A percentile compares a stretch with the other conserved stretches of the same genome.
These are phyloP conservation scores for Cantharis rustica DNA, from an alignment of 2,888 invertebrate genomes.

Conservation along the genomic window DNA sequence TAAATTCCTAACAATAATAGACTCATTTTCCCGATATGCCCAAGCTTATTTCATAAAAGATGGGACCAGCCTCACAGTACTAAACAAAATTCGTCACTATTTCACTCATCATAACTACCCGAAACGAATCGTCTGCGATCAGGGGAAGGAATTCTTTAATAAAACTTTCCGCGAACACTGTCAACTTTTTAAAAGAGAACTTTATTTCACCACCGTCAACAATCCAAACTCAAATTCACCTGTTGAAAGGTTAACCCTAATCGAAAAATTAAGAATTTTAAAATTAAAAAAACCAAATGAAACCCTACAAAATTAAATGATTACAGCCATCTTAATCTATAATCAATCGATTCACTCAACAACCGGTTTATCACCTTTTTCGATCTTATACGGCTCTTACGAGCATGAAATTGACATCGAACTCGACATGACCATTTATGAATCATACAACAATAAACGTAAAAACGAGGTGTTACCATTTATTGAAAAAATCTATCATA, in stretches of 20 bases:
- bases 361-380: not conserved
- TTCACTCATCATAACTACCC: too few relatives aligned
- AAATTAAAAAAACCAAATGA: too few relatives aligned
- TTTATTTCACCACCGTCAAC: not conserved
- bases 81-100: too few relatives aligned
- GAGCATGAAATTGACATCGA: not conserved
- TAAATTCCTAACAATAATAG: not conserved
- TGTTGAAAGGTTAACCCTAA: not conserved
- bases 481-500: not conserved
- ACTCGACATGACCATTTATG: not conserved
- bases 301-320: constrained; percentile 1
- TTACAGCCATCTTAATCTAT: not conserved
- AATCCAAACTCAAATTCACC: not conserved
- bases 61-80: too few relatives aligned
- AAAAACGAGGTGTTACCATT: not conserved
- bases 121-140: too few relatives aligned
- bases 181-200: not conserved
- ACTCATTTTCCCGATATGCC: too few relatives aligned
- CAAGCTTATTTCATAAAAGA: too few relatives aligned
- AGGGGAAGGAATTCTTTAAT: too few relatives aligned
- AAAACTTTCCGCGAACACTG: not conserved
- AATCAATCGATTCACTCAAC: constrained; percentile 4
- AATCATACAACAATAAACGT: not conserved
- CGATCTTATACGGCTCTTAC: not conserved
- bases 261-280: too few relatives aligned